Evolutionary conservation across 2,797 vertebrate genomes (phyloP).

Genomic region (Gambelia wislizenii): DNA sequence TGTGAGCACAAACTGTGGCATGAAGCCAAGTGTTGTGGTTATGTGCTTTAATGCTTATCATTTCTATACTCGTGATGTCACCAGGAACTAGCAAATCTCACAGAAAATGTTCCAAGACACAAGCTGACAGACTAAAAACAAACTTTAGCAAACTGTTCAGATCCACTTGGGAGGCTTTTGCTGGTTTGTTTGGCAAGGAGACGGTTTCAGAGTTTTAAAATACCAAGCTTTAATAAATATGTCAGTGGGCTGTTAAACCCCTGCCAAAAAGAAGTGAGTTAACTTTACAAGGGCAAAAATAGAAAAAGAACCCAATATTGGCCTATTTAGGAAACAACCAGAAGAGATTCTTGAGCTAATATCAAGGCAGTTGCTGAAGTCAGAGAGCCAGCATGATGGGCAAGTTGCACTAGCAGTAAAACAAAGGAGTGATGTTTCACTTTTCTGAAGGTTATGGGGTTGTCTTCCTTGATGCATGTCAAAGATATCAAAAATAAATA

Average conservation of each 20-base stretch:
- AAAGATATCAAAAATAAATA: neutral
- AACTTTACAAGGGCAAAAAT: fast-evolving
- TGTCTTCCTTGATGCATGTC: neutral
- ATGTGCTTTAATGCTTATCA: neutral
- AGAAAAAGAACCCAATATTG: neutral
- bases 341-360: neutral
- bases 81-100: conserved; percentile 15
- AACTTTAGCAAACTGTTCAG: neutral
- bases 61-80: conserved; percentile 31
- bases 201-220: conserved; percentile 23
- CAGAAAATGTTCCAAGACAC: conserved; percentile 31
- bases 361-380: neutral
- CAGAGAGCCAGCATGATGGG: neutral
- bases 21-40: conserved; percentile 33
- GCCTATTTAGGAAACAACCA: neutral
- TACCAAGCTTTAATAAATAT: neutral
- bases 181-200: neutral
- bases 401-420: neutral
- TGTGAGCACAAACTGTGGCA: conserved; percentile 29
- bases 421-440: neutral
- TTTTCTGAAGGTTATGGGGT: neutral
- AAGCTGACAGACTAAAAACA: conserved; percentile 4
- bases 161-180: conserved; percentile 5
- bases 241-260: conserved; percentile 12
- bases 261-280: conserved; percentile 7